Evolutionary conservation across 2,113 vertebrate species (phyloP).

Genomic region (Psilopogon haemacephalus): DNA sequence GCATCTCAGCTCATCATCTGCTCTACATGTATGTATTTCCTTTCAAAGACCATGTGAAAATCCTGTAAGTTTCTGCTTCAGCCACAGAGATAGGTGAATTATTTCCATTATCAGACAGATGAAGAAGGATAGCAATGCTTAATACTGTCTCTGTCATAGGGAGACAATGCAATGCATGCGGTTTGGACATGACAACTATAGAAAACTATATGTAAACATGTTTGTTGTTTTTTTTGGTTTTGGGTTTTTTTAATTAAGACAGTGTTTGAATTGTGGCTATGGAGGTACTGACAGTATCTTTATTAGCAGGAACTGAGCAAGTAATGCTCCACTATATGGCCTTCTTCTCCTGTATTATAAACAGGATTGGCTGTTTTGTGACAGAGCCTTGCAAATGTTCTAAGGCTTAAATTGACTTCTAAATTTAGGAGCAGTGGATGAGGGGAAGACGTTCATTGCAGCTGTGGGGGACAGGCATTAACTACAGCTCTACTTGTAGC

Average conservation of each 20-base stretch:
- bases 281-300: not conserved
- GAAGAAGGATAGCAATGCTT: not conserved
- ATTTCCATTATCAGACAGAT: not conserved
- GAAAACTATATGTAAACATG: not conserved
- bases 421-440: not conserved
- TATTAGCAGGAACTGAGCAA: not conserved
- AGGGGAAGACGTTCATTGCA: too few relatives aligned
- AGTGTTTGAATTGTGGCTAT: not conserved
- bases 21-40: not conserved
- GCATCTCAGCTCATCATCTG: not conserved
- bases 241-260: not conserved
- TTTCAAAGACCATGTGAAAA: not conserved
- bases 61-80: not conserved
- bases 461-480: not conserved
- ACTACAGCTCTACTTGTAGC: fast-evolving
- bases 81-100: not conserved
- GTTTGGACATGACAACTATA: not conserved
- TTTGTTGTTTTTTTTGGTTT: too few relatives aligned
- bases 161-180: not conserved
- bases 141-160: not conserved
- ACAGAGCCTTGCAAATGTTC: not conserved
- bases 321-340: not conserved
- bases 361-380: not conserved
- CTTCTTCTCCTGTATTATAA: not conserved
- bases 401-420: not conserved